Base-by-base conservation (phyloP, 2,888 invertebrate species). In the Tuta absoluta region DNA sequence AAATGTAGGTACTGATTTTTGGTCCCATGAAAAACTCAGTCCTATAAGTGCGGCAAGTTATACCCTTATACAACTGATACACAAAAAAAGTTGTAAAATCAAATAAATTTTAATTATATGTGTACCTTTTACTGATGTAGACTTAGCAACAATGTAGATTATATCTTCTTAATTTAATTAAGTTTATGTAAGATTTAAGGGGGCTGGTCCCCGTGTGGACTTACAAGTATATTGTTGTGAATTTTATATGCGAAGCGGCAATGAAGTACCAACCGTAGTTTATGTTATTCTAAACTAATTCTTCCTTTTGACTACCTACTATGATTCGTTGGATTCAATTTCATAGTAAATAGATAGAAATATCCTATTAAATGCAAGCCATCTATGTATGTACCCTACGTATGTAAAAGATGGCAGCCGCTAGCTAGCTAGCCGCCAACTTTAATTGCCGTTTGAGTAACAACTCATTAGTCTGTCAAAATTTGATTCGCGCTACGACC, bases 171-270 rank as follows among this genome's bases (percentile, higher is more conserved):
- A 23, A 81, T 78, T 79, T 72, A 79, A 75, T 75, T 56, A 56
- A 24, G 56, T 28, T 56, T 75, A 75, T 80, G 80, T 71, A 80
- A 82, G 81, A 79, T 71, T 74, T 75, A 77, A 76, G 84, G 84
- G 89, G 91, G 90, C 91, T 89, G 91, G 90, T 78, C 85, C 91
- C 85, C 76, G 78, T 62, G 62, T 80, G 81, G 76, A 81, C 73
- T 78, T 79, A 74, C 76, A 75, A 76, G 73, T 79, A 78, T 77
- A 77, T 83, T 87, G 87, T 89, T 88, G 85, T 84, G 83, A 84
- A 81, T 86, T 89, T 87, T 87, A 82, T 87, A 84, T 81, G 80
- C 79, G 77, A 79, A 78, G 76, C 72, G 76, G 76, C 79, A 79
- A 79, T 79, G 81, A 81, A 78, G 78, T 82, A 85, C 81, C 79